Evolutionary conservation across 1,140 invertebrate genomes (phyloP), one percentile per base, ranked within the genome.

Genomic region (Geopemphigus sp.): DNA sequence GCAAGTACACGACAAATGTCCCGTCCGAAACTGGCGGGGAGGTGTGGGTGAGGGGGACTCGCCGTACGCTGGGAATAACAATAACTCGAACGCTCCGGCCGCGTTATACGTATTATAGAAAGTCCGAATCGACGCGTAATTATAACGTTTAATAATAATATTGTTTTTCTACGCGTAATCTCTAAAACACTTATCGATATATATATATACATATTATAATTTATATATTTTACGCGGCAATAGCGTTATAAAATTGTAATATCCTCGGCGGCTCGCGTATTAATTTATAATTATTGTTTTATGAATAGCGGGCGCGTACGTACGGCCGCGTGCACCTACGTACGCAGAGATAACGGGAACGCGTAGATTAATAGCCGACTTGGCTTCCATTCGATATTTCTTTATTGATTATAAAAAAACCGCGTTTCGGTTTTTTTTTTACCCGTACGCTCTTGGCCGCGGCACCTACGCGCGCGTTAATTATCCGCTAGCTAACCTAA

Each of bases 231-330:
- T n/a, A n/a, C n/a, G n/a, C n/a, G 26, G 26, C 72, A 26, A 45
- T 39, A 73, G 70, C n/a, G n/a, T n/a, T 73, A 73, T 73, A 54
- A 73, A 73, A 47, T 73, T 73, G 54, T 73, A 73, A 73, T 74
- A 74, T 57, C 72, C 53, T 74, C 72, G 53, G 26, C 57, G 53
- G 68, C 29, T 72, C 70, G 50, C 56, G 47, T 56, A 74, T 57
- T 74, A 57, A 74, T 74, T 74, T 74, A 57, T 74, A 74, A 74
- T 74, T 74, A 74, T 74, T 74, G 72, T 57, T 74, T 74, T 74
- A 74, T 57, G 72, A 74, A 74, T 24, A 74, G 72, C n/a, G n/a
- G n/a, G n/a, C n/a, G n/a, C n/a, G n/a, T n/a, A n/a, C n/a, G n/a
- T n/a, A n/a, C n/a, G n/a, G n/a, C n/a, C n/a, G n/a, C n/a, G n/a